These are phyloP conservation scores for Nesidiocoris tenuis DNA, from an alignment of 2,888 invertebrate species.

Conservation along the genomic window DNA sequence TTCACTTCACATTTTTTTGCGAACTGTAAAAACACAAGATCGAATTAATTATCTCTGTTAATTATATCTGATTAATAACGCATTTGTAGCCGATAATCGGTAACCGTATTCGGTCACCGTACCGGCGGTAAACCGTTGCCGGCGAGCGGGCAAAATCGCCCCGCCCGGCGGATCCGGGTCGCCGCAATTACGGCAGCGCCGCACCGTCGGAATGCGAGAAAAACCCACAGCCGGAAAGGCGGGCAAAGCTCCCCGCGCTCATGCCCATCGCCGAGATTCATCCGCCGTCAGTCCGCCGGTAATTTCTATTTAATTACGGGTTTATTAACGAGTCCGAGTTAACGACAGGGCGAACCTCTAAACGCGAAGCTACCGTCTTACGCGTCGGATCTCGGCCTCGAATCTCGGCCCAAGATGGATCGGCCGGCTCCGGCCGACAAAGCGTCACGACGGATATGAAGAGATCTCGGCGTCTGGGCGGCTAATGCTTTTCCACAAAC, in stretches of 20 bases:
- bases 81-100: too few relatives aligned
- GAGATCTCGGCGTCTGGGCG: neutral
- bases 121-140: too few relatives aligned
- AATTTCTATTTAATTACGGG: constrained; percentile 44
- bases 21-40: too few relatives aligned
- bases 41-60: too few relatives aligned
- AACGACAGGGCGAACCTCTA: constrained; percentile 26
- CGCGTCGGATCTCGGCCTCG: neutral
- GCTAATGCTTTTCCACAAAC: neutral
- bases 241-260: neutral
- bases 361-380: neutral
- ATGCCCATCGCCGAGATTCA: too few relatives aligned
- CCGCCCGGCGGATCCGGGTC: neutral
- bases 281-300: constrained; percentile 38
- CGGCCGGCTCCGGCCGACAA: neutral
- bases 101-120: too few relatives aligned
- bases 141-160: neutral
- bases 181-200: neutral
- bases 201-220: neutral
- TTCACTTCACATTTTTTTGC: too few relatives aligned
- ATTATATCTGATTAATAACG: too few relatives aligned
- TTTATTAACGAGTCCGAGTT: constrained; percentile 42
- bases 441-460: neutral
- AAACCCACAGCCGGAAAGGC: neutral
- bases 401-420: neutral